Conservation (phyloP, 23 tunicate species). For the Aplidium turbinatum region DNA sequence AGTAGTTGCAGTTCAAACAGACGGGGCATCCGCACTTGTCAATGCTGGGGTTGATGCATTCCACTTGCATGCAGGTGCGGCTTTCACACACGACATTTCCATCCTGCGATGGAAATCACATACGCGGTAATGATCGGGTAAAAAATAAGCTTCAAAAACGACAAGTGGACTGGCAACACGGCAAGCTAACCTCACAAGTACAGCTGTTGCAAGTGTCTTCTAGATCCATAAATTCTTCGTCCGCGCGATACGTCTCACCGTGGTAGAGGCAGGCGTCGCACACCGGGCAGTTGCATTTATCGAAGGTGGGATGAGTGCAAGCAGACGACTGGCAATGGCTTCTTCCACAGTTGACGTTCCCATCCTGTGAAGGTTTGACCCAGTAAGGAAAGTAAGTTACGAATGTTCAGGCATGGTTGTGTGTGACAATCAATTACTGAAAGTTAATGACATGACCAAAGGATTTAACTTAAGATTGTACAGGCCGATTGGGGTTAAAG, state of each 20-base stretch:
- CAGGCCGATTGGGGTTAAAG: too few relatives aligned
- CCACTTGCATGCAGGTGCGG: constrained; percentile 22
- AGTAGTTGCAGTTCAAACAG: constrained; percentile 56
- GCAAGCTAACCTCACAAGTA: constrained; percentile 66
- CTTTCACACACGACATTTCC: constrained; percentile 79
- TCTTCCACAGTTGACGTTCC: constrained; percentile 70
- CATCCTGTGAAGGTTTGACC: constrained; percentile 68
- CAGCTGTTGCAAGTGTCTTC: constrained; percentile 72
- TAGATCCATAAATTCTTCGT: constrained; percentile 35
- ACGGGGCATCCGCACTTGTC: constrained; percentile 74
- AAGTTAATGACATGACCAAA: too few relatives aligned
- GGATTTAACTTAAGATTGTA: too few relatives aligned
- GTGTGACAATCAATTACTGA: too few relatives aligned
- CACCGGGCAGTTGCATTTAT: constrained; percentile 59
- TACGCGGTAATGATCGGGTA: neutral
- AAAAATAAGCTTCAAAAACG: too few relatives aligned
- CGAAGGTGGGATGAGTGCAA: constrained; percentile 70
- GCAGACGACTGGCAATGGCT: constrained; percentile 41
- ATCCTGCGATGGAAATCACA: constrained; percentile 49
- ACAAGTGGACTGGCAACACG: too few relatives aligned
- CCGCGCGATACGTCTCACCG: constrained; percentile 29
- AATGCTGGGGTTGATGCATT: constrained; percentile 50
- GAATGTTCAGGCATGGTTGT: too few relatives aligned
- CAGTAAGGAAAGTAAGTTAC: too few relatives aligned
- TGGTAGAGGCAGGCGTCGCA: constrained; percentile 58